Conservation (phyloP, 1,140 invertebrate genomes). For the Drosophila erecta region DNA sequence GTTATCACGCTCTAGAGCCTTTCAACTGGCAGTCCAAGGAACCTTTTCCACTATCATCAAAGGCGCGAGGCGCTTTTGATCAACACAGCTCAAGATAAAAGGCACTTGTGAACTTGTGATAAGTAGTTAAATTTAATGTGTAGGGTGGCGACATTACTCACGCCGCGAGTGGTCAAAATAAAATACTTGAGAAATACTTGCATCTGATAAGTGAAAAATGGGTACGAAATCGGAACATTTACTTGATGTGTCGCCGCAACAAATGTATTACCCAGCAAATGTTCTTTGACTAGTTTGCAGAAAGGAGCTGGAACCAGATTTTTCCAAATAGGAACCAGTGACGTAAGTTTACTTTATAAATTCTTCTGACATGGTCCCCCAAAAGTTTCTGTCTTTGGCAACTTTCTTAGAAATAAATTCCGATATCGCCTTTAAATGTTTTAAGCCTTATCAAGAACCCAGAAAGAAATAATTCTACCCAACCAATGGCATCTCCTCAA, state of each 20-base stretch:
- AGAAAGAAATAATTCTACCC: neutral
- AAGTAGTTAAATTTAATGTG: constrained; percentile 51
- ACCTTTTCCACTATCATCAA: constrained; percentile 40
- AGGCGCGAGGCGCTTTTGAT: constrained; percentile 28
- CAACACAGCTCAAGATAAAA: constrained; percentile 40
- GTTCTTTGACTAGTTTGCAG: neutral
- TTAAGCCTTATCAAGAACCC: constrained; percentile 1
- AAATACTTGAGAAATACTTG: constrained; percentile 41
- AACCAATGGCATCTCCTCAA: neutral
- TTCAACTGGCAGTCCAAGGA: constrained; percentile 37
- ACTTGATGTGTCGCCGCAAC: neutral
- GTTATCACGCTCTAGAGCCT: constrained; percentile 25
- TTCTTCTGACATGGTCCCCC: neutral
- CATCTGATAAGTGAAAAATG: constrained; percentile 36
- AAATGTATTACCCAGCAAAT: neutral
- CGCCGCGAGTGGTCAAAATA: constrained; percentile 43
- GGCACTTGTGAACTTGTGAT: constrained; percentile 26
- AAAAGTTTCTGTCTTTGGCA: too few relatives aligned
- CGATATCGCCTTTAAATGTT: too few relatives aligned
- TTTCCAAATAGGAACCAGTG: neutral
- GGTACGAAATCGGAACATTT: constrained; percentile 27
- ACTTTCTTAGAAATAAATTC: too few relatives aligned
- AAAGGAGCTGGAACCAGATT: neutral
- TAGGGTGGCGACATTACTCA: constrained; percentile 36
- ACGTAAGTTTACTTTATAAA: neutral